Percentiles rank a stretch among this genome's conserved stretches.
Conservation (phyloP, 2,797 vertebrate species). For the Anabacerthia variegaticeps region DNA sequence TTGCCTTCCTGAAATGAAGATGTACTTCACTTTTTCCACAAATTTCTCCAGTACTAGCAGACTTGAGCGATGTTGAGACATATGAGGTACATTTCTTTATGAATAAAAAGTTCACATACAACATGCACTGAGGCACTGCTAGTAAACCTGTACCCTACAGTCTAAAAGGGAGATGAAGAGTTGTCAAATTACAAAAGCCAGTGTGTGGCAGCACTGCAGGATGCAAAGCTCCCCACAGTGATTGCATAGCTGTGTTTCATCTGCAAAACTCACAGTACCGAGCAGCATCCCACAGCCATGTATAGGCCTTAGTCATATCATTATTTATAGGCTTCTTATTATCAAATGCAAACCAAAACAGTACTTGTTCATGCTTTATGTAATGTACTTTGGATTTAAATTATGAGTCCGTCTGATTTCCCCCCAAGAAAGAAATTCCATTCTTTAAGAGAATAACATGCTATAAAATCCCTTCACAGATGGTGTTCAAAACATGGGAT, state of each 20-base stretch:
- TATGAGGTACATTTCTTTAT: not conserved
- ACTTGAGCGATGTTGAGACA: not conserved
- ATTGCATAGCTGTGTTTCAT: fast-evolving
- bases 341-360: not conserved
- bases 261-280: not conserved
- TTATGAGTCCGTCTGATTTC: not conserved
- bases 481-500: not conserved
- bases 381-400: not conserved
- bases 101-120: not conserved
- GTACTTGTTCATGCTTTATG: not conserved
- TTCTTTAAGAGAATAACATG: not conserved
- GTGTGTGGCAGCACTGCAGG: not conserved
- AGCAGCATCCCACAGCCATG: not conserved
- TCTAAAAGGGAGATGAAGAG: not conserved
- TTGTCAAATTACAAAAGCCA: not conserved
- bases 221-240: not conserved
- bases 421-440: not conserved
- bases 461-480: not conserved
- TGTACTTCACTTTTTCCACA: not conserved
- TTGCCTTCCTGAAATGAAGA: not conserved
- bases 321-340: not conserved
- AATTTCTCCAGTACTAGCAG: not conserved
- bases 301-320: not conserved
- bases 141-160: not conserved
- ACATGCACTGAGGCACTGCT: not conserved